Conservation (phyloP, 2,113 vertebrate species). For the Pygoscelis antarcticus region DNA sequence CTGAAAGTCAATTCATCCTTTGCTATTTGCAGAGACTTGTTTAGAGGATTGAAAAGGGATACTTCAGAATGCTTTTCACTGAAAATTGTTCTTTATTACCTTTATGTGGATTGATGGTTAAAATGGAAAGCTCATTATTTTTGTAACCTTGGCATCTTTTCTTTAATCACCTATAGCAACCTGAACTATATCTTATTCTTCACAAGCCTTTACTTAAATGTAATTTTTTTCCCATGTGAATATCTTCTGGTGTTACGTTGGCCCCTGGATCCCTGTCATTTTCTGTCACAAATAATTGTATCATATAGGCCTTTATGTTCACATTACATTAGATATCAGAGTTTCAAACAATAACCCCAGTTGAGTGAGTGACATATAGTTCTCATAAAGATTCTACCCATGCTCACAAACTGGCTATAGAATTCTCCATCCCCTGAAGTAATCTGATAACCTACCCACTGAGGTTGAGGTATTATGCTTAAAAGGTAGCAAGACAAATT, state of each 20-base stretch:
- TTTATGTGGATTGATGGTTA: not conserved
- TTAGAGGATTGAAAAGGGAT: not conserved
- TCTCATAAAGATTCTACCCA: not conserved
- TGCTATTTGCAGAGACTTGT: not conserved
- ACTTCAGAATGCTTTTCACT: not conserved
- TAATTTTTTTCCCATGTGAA: not conserved
- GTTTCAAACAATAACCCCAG: not conserved
- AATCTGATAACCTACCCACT: not conserved
- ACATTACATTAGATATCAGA: not conserved
- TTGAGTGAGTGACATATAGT: not conserved
- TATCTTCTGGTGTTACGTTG: not conserved
- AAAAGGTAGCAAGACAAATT: not conserved
- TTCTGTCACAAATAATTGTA: not conserved
- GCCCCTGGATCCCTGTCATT: not conserved
- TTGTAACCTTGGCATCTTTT: not conserved
- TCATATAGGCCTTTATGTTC: not conserved
- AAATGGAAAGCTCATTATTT: not conserved
- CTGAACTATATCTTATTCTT: not conserved
- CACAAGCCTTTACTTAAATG: not conserved
- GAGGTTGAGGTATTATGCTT: not conserved
- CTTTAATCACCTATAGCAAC: not conserved
- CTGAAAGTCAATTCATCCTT: not conserved
- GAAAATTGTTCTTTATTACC: not conserved
- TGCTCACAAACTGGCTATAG: not conserved
- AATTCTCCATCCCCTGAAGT: not conserved